Evolutionary conservation across 2,888 invertebrate genomes (phyloP), one percentile per base, ranked within the genome.

Genomic region (Zeuzera pyrina): DNA sequence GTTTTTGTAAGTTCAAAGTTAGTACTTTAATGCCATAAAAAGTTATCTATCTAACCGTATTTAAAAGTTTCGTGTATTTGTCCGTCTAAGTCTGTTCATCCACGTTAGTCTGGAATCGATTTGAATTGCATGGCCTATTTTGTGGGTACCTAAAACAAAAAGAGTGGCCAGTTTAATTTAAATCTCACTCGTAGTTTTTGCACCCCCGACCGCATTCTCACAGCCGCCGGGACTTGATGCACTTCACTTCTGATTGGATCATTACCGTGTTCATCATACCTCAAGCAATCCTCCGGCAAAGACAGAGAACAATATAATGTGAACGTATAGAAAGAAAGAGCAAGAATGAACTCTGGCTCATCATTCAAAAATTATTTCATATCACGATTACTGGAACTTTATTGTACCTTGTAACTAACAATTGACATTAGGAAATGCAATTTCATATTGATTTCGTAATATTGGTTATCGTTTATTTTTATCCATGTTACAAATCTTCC

Each of bases 401-500:
- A 83, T 83, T 83, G 83, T 81, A 78, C 83, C 79, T 76, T 65
- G 83, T 79, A 83, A 81, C 79, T 79, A 81, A 83, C 83, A 83
- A 83, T 83, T 83, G 83, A 83, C 81, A 83, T 83, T 81, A 83
- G 81, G 79, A 78, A 79, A 79, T 81, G 78, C 79, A 83, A 83
- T 83, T 79, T 79, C 73, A 79, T 78, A 83, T 83, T 81, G 83
- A 81, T 83, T 81, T 68, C 70, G 76, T 78, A 79, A 78, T 79
- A 68, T 70, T 58, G 56, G 49, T 51, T 52, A 57, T 70, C 71
- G 66, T 81, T 83, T 79, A 77, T 81, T 81, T 79, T 81, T 78
- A 78, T 71, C 70, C 76, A 74, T 73, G 74, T 72, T 69, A 76
- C 71, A 76, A 78, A 79, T 81, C 70, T 76, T 68, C 76, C 81